Conservation (phyloP, 2,113 vertebrate genomes). For the Romanogobio albipinnatus region DNA sequence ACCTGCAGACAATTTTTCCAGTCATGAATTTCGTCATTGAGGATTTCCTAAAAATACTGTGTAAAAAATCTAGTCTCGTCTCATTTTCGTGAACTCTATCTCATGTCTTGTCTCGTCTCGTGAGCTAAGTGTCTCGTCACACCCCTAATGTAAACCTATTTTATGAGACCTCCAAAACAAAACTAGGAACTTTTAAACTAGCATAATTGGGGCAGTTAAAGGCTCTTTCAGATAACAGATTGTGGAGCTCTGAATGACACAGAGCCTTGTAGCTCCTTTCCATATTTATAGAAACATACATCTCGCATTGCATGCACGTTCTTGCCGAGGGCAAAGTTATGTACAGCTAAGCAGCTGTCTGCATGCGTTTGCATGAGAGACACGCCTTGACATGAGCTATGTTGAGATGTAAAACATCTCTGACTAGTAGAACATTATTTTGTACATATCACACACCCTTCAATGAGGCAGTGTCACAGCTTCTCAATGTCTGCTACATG, state of each 20-base stretch:
- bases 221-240: background rate
- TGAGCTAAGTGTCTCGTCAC: too few relatives aligned
- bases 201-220: background rate
- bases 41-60: too few relatives aligned
- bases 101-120: too few relatives aligned
- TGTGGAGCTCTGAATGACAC: background rate
- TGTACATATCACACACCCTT: constrained; percentile 26
- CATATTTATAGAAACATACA: constrained; percentile 51
- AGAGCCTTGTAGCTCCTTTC: constrained; percentile 18
- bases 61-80: too few relatives aligned
- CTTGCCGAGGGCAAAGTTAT: constrained; percentile 45
- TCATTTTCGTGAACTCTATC: too few relatives aligned
- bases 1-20: too few relatives aligned
- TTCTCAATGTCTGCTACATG: background rate
- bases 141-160: too few relatives aligned
- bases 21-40: too few relatives aligned
- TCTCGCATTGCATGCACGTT: constrained; percentile 33
- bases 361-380: constrained; percentile 16
- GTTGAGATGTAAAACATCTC: constrained; percentile 13
- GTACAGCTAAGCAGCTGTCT: constrained; percentile 30
- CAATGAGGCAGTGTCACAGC: constrained; percentile 3
- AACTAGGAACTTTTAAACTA: too few relatives aligned
- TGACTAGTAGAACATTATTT: constrained; percentile 40
- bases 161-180: too few relatives aligned
- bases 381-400: constrained; percentile 34